Base-by-base conservation (phyloP, 2,113 vertebrate species). In the Maccullochella peelii region DNA sequence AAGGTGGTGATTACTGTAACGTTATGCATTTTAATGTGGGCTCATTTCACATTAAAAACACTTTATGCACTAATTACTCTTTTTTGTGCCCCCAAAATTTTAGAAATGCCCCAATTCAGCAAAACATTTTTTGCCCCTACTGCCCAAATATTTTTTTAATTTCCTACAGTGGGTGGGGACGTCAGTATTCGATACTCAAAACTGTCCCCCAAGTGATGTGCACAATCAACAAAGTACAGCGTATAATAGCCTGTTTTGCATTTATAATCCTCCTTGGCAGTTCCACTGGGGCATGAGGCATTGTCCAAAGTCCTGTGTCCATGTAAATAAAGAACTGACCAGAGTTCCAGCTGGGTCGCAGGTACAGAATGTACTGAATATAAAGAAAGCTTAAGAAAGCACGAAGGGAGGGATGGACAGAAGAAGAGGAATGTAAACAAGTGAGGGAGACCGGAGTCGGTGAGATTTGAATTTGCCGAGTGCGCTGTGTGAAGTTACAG, bases 401-500 rank as follows among this genome's bases (percentile, higher is more conserved):
- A 50, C 33, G 69, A 50, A 73, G 77, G 49, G 40, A 66, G 30
- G 76, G 40, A 76, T 52, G 76, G 75, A 80, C 42, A 18, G 23
- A 63, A 47, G 6, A 38, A 52, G 25, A 73, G 77, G 72, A 86
- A 86, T 87, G 86, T 69, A 77, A 82, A 71, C 79, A 77, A 67
- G 76, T 6, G 72, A 66, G 55, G 67, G 36, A 80, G 49, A 86
- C 18, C 1, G 68, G 42, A 75, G 73, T 52, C 27, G 1, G 72
- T 62, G 65, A 67, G 77, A 65, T 77, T 82, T 81, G 71, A 79
- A 85, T 79, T 81, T 81, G 81, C 79, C 84, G 85, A 88, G 79
- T 80, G 36, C 4, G 71, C 68, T 77, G 23, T 88, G 90, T 82
- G 84, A 89, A 77, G 84, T 62, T 27, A 36, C 63, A 55, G 74